Evolutionary conservation across 2,888 invertebrate genomes (phyloP).

Genomic region (Galerucella calmariensis): DNA sequence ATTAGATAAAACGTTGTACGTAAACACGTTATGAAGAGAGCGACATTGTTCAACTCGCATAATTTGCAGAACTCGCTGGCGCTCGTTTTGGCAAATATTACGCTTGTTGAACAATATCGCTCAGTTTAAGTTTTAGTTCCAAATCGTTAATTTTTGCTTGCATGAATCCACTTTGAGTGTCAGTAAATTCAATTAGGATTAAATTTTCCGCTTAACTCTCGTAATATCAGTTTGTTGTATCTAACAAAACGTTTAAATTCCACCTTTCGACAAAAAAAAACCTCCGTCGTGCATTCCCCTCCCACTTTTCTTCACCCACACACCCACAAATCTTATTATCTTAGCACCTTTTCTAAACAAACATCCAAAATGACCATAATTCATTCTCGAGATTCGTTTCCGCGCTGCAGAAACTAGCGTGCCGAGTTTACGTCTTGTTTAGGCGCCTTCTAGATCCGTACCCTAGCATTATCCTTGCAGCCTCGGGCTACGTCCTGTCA

Average conservation of each 20-base stretch:
- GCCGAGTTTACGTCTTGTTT: conserved; percentile 60
- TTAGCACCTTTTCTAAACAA: conserved; percentile 40
- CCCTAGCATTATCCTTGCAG: conserved; percentile 59
- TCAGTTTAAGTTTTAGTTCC: too few relatives aligned
- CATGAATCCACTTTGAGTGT: too few relatives aligned
- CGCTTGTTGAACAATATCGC: too few relatives aligned
- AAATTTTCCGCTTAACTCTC: too few relatives aligned
- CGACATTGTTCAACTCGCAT: too few relatives aligned
- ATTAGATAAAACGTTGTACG: too few relatives aligned
- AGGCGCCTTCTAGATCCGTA: conserved; percentile 59
- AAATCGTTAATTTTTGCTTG: too few relatives aligned
- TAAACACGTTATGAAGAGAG: too few relatives aligned
- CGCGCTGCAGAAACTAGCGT: conserved; percentile 49
- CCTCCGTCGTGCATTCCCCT: neutral
- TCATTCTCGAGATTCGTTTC: conserved; percentile 44
- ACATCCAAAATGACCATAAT: conserved; percentile 41
- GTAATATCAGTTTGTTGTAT: too few relatives aligned
- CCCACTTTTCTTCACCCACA: conserved; percentile 13
- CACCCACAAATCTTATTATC: conserved; percentile 32
- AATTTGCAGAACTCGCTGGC: too few relatives aligned
- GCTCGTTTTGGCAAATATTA: too few relatives aligned
- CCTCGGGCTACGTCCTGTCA: conserved; percentile 59
- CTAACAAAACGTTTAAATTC: neutral
- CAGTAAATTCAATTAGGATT: too few relatives aligned
- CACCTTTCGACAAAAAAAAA: neutral